Base-by-base conservation (phyloP, 2,113 vertebrate species). In the Chloroceryle aenea region DNA sequence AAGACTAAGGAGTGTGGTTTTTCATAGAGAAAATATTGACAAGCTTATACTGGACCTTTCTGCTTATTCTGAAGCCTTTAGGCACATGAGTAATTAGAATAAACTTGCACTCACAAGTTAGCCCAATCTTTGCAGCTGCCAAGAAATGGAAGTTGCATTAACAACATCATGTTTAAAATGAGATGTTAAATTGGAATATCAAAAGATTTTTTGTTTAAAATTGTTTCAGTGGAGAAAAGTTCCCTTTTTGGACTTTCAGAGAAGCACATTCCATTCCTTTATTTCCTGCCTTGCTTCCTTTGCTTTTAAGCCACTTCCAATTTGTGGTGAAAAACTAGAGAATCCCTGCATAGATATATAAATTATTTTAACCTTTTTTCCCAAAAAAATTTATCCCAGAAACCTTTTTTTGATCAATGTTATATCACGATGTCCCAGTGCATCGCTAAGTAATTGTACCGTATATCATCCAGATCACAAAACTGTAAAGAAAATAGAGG, bases 251-350 rank as follows among this genome's bases (percentile, higher is more conserved):
- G 43, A 38, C 34, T 50, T 62, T 25, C 2, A 18, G 20, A 64
- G 22, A 67, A 75, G 16, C 30, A 45, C 11, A 29, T 27, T 67
- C 21, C 1, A 0, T 72, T 69, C 20, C 23, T 7, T 1, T 48
- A 64, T 74, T 38, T 4, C 32, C 25, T 64, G 6, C 26, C 29
- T 74, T 55, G 2, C 29, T 69, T 27, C 3, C 2, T 29, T 61
- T 32, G 45, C 19, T 82, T 88, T 86, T 27, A 75, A 75, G 7
- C 12, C 67, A 36, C 40, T 75, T 75, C 14, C 9, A 21, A 23
- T 32, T 91, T 36, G 30, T 30, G n/a, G 8, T 26, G 27, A 68
- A 64, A 73, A 74, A 25, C 7, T 29, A 36, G 36, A 82, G n/a
- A 66, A 58, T 79, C 42, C 34, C 36, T 71, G 26, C 22, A 7